Base-by-base conservation (phyloP, 2,888 invertebrate genomes). In the Phymatocera aterrima region DNA sequence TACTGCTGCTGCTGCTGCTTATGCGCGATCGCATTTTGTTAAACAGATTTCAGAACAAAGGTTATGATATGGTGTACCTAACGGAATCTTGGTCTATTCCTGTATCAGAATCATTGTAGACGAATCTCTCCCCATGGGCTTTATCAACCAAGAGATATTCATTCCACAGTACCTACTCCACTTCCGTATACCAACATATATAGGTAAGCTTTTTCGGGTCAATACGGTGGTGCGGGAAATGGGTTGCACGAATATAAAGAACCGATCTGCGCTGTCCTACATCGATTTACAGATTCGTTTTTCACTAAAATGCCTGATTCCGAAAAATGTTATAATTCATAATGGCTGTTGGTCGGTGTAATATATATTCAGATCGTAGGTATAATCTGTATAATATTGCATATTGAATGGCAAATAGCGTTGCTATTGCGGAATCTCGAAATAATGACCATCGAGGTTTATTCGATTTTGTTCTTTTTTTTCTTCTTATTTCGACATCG, bases 1-100 rank as follows among this genome's bases (percentile, higher is more conserved):
- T n/a, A n/a, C n/a, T n/a, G n/a, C n/a, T n/a, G n/a, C n/a, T n/a
- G n/a, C n/a, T n/a, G n/a, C n/a, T n/a, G n/a, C n/a, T n/a, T n/a
- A n/a, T n/a, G n/a, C n/a, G n/a, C 72, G 51, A 24, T 72, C 34
- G 54, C n/a, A 72, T 21, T 48, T 48, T 24, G 51, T 34, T 21
- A 31, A 51, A 48, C 34, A 72, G 15, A 72, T 72, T 72, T 72
- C 31, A 10, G 72, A 72, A 72, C 72, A 51, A 51, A 51, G 72
- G 72, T 72, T 8, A 3, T 28, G 10, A 43, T 43, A 6, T 6
- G 6, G 43, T n/a, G n/a, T 51, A 28, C 15, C 24, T 34, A 21
- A 51, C 18, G 37, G 31, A 72, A 18, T 34, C 28, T 72, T 46
- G 6, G 28, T 51, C 51, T 46, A 68, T 46, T 68, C n/a, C 68